Evolutionary conservation across 2,888 invertebrate species (phyloP).

Genomic region (Hartigia nigra): DNA sequence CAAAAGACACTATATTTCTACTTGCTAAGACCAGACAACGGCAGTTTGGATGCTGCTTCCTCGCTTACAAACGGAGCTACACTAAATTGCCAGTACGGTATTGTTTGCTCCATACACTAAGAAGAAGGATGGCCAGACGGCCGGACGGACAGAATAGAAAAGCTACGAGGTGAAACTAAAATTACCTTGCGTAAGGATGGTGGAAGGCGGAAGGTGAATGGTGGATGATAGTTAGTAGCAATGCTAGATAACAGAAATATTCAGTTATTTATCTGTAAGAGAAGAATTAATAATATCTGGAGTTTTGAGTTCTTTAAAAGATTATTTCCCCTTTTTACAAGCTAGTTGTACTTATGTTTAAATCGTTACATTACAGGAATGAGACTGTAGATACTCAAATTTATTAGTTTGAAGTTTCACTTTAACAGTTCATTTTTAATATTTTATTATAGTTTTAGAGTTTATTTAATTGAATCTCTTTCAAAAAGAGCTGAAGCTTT

Average conservation of each 20-base stretch:
- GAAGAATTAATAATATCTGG: slow-evolving; percentile 21
- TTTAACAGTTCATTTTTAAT: neutral
- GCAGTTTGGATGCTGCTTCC: neutral
- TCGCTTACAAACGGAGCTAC: neutral
- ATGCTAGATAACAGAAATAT: neutral
- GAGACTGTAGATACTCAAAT: neutral
- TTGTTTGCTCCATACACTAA: slow-evolving; percentile 45
- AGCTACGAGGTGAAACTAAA: slow-evolving; percentile 62
- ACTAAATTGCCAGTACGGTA: slow-evolving; percentile 48
- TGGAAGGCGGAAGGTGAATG: slow-evolving; percentile 19
- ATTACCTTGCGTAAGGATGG: slow-evolving; percentile 53
- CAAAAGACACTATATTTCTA: neutral
- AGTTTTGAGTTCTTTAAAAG: neutral
- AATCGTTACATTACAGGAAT: neutral
- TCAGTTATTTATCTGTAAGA: slow-evolving; percentile 20
- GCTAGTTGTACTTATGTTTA: neutral
- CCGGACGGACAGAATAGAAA: slow-evolving; percentile 26
- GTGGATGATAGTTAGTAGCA: neutral
- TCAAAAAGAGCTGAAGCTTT: neutral
- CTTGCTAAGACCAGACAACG: neutral
- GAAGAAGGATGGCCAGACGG: slow-evolving; percentile 29
- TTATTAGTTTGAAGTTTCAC: neutral
- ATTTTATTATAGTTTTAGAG: neutral
- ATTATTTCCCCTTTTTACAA: slow-evolving; percentile 11
- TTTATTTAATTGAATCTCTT: neutral